Evolutionary conservation across 2,113 vertebrate species (phyloP), one percentile per base, ranked within the genome.

Genomic region (Cebus imitator): DNA sequence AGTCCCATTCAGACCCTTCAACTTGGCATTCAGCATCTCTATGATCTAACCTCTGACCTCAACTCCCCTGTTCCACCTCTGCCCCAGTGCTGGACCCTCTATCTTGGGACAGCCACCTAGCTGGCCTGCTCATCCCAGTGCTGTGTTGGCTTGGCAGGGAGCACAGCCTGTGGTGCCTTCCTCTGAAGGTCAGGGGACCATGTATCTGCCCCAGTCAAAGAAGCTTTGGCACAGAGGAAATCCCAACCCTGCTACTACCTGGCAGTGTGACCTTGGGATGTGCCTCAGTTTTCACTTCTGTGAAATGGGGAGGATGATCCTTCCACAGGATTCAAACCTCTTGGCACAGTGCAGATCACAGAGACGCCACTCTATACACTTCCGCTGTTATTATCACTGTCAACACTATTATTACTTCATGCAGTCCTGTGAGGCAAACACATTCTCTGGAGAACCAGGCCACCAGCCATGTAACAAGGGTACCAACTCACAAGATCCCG

Each of bases 351-450:
- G 18, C 5, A 25, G 13, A 64, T 17, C 48, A 9, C 43, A 81
- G 78, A 57, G 35, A 20, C 6, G 40, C 48, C 2, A 10, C 30
- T 75, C 35, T 35, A 12, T 11, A 6, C 16, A 5, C 6, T 21
- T 43, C 0, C 30, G 48, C 37, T 50, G 0, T 79, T 40, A 14
- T 0, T 8, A 21, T 20, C 66, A 14, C 8, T 1, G 37, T 25
- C 66, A 3, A 23, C 4, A 25, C 37, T 35, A 1, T 25, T n/a
- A 23, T 55, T 9, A 20, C 48, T 35, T 64, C 12, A 14, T 0
- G 7, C 37, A 37, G 76, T 8, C 23, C 9, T 17, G 2, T 0
- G 21, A 45, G 17, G 48, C 58, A 73, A 32, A 40, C 40, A 18
- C 0, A 6, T 3, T 14, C 35, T 21, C 55, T 5, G 5, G 13